Base-by-base conservation (phyloP, 2,797 vertebrate genomes). In the Columba guinea region DNA sequence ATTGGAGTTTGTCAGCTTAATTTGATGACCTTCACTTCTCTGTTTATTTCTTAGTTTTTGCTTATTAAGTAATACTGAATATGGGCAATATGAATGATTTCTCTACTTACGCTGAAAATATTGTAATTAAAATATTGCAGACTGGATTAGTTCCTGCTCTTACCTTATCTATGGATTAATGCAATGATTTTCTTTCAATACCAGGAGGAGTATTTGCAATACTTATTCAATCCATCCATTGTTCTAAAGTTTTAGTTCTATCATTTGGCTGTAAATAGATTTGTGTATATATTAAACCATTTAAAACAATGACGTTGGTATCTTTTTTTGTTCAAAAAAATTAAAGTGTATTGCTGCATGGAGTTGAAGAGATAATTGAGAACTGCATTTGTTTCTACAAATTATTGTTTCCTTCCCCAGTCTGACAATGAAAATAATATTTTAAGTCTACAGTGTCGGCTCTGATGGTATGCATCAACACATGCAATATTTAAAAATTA, bases 1-100 rank as follows among this genome's bases (percentile, higher is more conserved):
- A 62, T 65, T 41, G 27, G 51, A 91, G 27, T 87, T 94, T 90
- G 65, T 51, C 87, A 19, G 14, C 49, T 68, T 94, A 68, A 95
- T 84, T 92, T 90, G 73, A 70, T 93, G 69, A 53, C 56, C 39
- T 78, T 67, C 14, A 68, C 34, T 86, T 79, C 27, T 81, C 37
- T 94, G 20, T 84, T 93, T 92, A 76, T 87, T 93, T 93, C 69
- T 90, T 94, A 64, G 37, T 37, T 93, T 96, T 93, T 93, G 30
- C 67, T 89, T 92, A 55, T 84, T 93, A 68, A 90, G 34, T 91
- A 93, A 30, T 95, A 89, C 3, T 49, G 32, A 30, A 32, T 67
- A 65, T 87, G 30, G 49, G 32, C 49, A 65, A 59, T 39, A 44
- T 11, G 84, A 59, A 90, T 60, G 0, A 79, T 90, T 68, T 89